phyloP scores from a whole-genome alignment of 2,113 vertebrate genomes.

The Varanus salvator region DNA sequence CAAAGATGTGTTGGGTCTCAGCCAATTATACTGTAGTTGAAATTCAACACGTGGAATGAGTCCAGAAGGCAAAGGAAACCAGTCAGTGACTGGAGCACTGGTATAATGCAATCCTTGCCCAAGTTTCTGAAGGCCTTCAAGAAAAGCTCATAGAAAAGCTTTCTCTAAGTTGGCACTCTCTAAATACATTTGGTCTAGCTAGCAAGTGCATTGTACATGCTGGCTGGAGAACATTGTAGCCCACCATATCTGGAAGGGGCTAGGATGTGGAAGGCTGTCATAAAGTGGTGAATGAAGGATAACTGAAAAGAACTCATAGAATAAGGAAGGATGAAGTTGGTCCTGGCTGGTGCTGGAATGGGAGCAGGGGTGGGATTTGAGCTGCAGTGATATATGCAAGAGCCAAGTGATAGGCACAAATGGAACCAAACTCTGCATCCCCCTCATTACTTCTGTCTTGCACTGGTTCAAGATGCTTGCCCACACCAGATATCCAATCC shows the following conservation, averaged over 20 bases:
- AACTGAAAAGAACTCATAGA: background rate
- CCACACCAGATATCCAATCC: background rate
- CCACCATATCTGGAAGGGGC: too few species aligned
- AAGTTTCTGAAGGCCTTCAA: background rate
- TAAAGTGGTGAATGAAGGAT: too few species aligned
- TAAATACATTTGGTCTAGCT: too few species aligned
- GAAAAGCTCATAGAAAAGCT: background rate
- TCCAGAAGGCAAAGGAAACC: background rate
- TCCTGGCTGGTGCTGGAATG: background rate
- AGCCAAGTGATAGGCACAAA: background rate
- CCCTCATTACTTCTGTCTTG: background rate
- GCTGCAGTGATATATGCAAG: background rate
- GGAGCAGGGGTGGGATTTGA: background rate
- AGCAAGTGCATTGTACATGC: too few species aligned
- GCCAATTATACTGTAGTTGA: too few species aligned
- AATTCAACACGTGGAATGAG: background rate
- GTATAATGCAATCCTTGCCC: background rate
- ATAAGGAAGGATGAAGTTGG: background rate
- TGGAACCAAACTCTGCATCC: background rate
- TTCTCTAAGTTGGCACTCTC: too few species aligned
- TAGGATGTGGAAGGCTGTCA: too few species aligned
- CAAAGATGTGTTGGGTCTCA: too few species aligned
- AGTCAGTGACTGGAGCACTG: background rate
- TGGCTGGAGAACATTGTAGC: too few species aligned
- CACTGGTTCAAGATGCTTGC: background rate